Base-by-base conservation (phyloP, 2,797 vertebrate genomes). In the Pampus argenteus region DNA sequence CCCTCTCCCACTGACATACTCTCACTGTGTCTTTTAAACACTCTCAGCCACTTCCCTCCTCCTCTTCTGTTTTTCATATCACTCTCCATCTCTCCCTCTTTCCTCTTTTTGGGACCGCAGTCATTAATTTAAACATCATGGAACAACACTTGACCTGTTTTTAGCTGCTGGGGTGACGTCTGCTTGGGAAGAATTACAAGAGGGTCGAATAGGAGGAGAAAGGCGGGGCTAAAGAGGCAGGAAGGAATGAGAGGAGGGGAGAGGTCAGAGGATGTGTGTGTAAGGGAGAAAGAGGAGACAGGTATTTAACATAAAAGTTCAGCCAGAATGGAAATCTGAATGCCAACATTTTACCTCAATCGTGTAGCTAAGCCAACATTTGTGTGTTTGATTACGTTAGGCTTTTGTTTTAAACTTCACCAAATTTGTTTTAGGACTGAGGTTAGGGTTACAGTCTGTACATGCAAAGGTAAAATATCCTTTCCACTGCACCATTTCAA, bases 61-160 rank as follows among this genome's bases (percentile, higher is more conserved):
- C 66, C 47, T 44, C 76, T 51, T 68, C 51, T 40, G 49, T 69
- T 56, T 61, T 59, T 56, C 51, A 34, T 56, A 25, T 75, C 47
- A 1, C 65, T 67, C 40, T 61, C 36, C 38, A n/a, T 61, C 63
- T 54, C 68, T 50, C 29, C 38, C 26, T 14, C 56, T 58, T 48
- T 47, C 62, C 59, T 75, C 78, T 85, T 63, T 70, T 52, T 70
- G 48, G 81, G 85, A 82, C 55, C 61, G 45, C 51, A 48, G 60
- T 68, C 68, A 58, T 90, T 90, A 38, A 87, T 86, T 87, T 84
- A 71, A 74, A 76, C 78, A 81, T 85, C 79, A 80, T 40, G 57
- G 76, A 83, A 85, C 69, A 87, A 83, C 83, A 84, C 84, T 89
- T 87, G 87, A 86, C 75, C 82, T 78, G 81, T 81, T 90, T 83